phyloP scores from a whole-genome alignment of 2,113 vertebrate species.

The Pao palembangensis region DNA sequence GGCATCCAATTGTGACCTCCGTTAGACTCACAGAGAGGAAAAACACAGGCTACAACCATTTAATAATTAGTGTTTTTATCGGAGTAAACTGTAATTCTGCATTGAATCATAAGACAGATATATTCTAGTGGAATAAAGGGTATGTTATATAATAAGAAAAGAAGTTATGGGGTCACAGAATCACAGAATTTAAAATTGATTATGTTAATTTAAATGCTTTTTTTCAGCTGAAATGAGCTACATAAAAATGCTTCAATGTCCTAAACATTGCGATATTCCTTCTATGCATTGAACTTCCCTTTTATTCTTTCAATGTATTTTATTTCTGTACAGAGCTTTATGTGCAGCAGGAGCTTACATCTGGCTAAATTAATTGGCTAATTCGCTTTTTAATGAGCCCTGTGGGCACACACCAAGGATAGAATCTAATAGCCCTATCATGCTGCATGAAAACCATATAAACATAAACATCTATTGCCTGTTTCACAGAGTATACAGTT shows the following conservation, averaged over 20 bases:
- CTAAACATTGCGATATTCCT: constrained; percentile 17
- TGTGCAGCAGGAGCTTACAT: constrained; percentile 38
- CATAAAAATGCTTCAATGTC: constrained; percentile 38
- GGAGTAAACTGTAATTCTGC: constrained; percentile 30
- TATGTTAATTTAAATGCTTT: constrained; percentile 24
- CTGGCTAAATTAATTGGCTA: constrained; percentile 47
- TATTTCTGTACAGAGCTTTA: not conserved
- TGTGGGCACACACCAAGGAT: constrained; percentile 35
- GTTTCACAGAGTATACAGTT: constrained; percentile 30
- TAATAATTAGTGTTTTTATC: constrained; percentile 34
- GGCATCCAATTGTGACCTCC: constrained; percentile 51
- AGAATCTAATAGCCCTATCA: constrained; percentile 44
- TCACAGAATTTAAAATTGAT: no score
- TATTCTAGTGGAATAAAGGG: no score
- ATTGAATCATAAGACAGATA: constrained; percentile 1
- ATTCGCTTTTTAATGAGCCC: constrained; percentile 43
- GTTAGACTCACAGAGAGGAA: constrained; percentile 38
- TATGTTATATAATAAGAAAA: no score
- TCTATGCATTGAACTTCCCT: constrained; percentile 11
- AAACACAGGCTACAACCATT: constrained; percentile 29
- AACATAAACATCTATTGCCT: constrained; percentile 44
- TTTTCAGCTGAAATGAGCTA: constrained; percentile 38
- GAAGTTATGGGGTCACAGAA: no score
- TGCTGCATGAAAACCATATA: constrained; percentile 36
- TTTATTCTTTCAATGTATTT: constrained; percentile 4